These are phyloP conservation scores for Drosophila pectinifera DNA, from an alignment of 1,140 invertebrate genomes.

Conservation along the genomic window DNA sequence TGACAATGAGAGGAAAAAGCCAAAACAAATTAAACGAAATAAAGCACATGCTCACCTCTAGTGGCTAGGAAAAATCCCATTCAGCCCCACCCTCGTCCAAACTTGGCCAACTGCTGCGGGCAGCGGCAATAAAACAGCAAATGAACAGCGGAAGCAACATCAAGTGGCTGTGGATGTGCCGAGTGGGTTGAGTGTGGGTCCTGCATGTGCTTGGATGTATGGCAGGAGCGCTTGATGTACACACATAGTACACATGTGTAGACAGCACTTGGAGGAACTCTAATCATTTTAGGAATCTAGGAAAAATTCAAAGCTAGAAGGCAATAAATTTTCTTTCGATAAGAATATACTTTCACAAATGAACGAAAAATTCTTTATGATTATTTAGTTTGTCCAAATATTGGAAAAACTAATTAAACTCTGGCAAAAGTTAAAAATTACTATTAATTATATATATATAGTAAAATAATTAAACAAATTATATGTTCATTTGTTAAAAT, in stretches of 20 bases:
- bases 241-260: constrained; percentile 7
- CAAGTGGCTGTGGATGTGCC: constrained; percentile 57
- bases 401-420: background rate
- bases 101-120: constrained; percentile 49
- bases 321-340: background rate
- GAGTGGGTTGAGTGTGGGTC: constrained; percentile 30
- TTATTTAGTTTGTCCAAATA: background rate
- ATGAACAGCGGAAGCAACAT: constrained; percentile 78
- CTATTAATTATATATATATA: too few relatives aligned
- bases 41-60: constrained; percentile 46
- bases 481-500: background rate
- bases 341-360: background rate
- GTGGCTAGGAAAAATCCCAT: constrained; percentile 17
- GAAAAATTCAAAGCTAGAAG: too few relatives aligned
- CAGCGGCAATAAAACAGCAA: constrained; percentile 77
- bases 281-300: background rate
- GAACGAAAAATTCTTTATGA: too few relatives aligned
- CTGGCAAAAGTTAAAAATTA: background rate
- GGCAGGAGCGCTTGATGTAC: constrained; percentile 29
- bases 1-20: constrained; percentile 7
- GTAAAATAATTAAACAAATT: too few relatives aligned
- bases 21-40: constrained; percentile 38
- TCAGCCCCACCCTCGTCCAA: constrained; percentile 2
- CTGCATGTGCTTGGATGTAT: constrained; percentile 31
- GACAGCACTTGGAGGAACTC: background rate